Base-by-base conservation (phyloP, 2,113 vertebrate genomes). In the Notarius lentiginosus region DNA sequence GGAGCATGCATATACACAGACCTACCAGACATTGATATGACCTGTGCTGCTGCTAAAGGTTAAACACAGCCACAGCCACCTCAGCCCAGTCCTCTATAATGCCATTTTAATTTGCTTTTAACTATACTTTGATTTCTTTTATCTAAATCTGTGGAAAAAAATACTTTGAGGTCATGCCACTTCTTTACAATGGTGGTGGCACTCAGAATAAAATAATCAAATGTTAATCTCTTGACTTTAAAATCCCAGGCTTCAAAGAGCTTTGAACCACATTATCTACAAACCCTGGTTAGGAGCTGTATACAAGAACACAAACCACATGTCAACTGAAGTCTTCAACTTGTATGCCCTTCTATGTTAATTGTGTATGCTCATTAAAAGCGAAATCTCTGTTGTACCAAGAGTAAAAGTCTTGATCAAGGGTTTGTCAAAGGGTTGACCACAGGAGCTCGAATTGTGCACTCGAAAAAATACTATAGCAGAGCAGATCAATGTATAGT, bases 31-130 rank as follows among this genome's bases (percentile, higher is more conserved):
- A 22, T 80, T 66, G 49, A 80, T 15, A 68, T 61, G 84, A 86
- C 84, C 76, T 70, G 55, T 10, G 75, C 60, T 79, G 84, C 53
- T 56, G 49, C 30, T 58, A n/a, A 75, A 84, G 83, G 76, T 86
- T 76, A 80, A 47, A 66, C 61, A 47, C 12, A 58, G 0, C 53
- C 20, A 20, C 4, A 55, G 11, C 24, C n/a, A 70, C 24, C 47
- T 84, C 34, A 51, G 60, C 41, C 63, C 63, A 51, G 63, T n/a
- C 24, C 10, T 56, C 30, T 41, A 73, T 51, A 34, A 79, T 41
- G 30, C 58, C 18, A 27, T 55, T 66, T 30, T 20, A 82, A 55
- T 34, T 83, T 55, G 47, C 24, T 75, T 75, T 56, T 61, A 34
- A 41, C 20, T 72, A 1, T 34, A 73, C 60, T 84, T 84, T 41